A percentile compares a stretch with the other conserved stretches of the same genome.
Evolutionary conservation across 2,113 vertebrate species (phyloP).

Genomic region (Microtus ochrogaster): DNA sequence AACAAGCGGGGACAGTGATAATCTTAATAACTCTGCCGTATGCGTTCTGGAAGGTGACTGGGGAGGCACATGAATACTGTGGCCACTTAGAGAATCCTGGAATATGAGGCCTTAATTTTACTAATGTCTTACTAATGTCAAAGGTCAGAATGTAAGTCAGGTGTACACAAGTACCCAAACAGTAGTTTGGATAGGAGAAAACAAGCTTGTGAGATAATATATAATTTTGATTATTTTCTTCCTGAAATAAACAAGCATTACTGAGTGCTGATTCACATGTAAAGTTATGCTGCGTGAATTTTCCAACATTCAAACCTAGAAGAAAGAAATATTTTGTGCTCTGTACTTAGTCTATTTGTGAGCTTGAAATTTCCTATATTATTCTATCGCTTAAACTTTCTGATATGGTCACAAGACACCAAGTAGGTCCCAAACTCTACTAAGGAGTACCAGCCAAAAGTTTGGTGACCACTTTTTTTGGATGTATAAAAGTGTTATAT

Average conservation of each 20-base stretch:
- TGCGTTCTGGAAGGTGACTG: not conserved
- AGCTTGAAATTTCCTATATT: not conserved
- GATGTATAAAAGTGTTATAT: not conserved
- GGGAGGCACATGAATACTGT: not conserved
- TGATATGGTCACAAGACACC: not conserved
- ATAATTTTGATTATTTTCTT: not conserved
- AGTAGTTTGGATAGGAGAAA: slow-evolving; percentile 11
- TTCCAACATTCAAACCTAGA: not conserved
- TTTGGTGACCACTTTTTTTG: not conserved
- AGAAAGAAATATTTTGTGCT: slow-evolving; percentile 40
- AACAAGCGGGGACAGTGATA: not conserved
- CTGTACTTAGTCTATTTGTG: not conserved
- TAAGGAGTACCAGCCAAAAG: not conserved
- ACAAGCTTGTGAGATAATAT: not conserved
- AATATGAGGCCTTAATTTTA: not conserved
- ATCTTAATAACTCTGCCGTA: not conserved
- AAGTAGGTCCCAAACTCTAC: not conserved
- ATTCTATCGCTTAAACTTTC: not conserved
- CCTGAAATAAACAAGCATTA: not conserved
- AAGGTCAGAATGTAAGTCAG: not conserved
- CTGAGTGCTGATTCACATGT: not conserved
- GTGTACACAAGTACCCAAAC: not conserved
- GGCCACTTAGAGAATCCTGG: not conserved
- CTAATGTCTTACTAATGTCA: not conserved
- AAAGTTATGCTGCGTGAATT: not conserved